Conservation (phyloP, 1,140 invertebrate species). For the Ips nitidus region DNA sequence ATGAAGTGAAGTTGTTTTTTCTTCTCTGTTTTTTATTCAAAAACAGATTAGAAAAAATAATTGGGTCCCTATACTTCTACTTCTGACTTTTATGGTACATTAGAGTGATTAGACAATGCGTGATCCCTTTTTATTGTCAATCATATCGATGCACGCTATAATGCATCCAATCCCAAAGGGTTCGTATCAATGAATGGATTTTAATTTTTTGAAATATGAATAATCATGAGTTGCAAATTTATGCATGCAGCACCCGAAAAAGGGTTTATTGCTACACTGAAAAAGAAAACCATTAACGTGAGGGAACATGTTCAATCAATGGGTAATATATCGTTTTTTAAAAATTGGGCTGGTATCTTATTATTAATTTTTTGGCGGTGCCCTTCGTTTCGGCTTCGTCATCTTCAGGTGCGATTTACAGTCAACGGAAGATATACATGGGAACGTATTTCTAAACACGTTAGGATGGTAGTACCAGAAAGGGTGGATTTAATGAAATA, state of each 20-base stretch:
- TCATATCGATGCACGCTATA: too few species aligned
- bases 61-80: too few species aligned
- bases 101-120: too few species aligned
- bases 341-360: conserved; percentile 24
- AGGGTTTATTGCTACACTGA: conserved; percentile 5
- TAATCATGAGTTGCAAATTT: conserved; percentile 27
- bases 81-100: too few species aligned
- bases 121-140: too few species aligned
- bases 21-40: too few species aligned
- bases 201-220: conserved; percentile 21
- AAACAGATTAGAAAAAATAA: too few species aligned
- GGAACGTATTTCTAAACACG: background rate
- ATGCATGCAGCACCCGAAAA: conserved; percentile 17
- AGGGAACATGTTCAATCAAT: background rate
- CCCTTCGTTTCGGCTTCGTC: conserved; percentile 8
- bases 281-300: background rate
- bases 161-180: background rate
- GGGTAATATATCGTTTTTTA: conserved; percentile 23
- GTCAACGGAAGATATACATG: background rate
- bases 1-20: too few species aligned
- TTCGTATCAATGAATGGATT: conserved; percentile 2
- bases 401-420: conserved; percentile 18
- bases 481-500: background rate
- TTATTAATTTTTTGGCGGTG: conserved; percentile 4
- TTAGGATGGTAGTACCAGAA: background rate